These are phyloP conservation scores for Mungos mungo DNA, from an alignment of 2,113 vertebrate species.

Conservation along the genomic window DNA sequence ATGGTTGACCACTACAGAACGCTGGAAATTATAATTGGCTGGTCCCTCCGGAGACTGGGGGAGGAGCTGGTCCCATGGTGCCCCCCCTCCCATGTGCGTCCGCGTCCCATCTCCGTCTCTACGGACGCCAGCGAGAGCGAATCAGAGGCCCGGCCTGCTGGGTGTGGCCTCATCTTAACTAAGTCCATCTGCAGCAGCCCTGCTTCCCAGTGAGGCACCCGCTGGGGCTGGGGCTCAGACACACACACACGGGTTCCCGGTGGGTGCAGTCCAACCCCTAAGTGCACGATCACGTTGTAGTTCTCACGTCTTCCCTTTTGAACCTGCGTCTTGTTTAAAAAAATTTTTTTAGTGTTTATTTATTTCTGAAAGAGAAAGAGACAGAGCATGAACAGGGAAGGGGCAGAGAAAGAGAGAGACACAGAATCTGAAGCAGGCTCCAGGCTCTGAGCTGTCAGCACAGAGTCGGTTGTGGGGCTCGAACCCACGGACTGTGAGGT, in stretches of 20 bases:
- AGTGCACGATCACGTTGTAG: not conserved
- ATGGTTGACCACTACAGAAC: too few species aligned
- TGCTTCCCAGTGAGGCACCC: not conserved
- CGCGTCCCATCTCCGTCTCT: not conserved
- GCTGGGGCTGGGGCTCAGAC: not conserved
- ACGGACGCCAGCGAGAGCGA: not conserved
- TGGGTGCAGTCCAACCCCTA: too few species aligned
- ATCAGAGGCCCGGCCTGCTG: not conserved
- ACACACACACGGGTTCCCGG: accelerated
- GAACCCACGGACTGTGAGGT: too few species aligned
- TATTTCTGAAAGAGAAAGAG: too few species aligned
- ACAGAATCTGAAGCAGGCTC: too few species aligned
- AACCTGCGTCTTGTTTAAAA: not conserved
- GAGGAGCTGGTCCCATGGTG: accelerated
- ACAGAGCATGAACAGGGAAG: too few species aligned
- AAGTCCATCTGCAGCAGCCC: not conserved
- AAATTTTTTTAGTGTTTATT: too few species aligned
- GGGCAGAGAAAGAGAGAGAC: too few species aligned
- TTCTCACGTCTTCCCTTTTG: not conserved
- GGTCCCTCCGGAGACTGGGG: not conserved
- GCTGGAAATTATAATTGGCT: too few species aligned
- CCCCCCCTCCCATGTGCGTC: accelerated
- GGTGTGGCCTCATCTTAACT: not conserved
- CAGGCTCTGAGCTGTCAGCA: too few species aligned
- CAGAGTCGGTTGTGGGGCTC: too few species aligned